phyloP scores from a whole-genome alignment of 2,797 vertebrate genomes.

The Periparus ater region DNA sequence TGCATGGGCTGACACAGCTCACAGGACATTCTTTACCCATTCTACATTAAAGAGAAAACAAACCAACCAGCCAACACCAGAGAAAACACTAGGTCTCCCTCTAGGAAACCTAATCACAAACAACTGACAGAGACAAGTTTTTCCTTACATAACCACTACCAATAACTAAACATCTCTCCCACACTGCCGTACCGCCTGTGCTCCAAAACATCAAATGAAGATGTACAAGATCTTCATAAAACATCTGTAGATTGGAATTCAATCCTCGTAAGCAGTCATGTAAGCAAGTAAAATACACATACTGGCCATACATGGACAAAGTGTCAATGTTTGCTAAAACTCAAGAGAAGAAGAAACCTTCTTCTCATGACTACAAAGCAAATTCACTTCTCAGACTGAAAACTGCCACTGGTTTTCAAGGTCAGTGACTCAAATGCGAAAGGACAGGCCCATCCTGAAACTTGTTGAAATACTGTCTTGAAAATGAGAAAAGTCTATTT shows the following conservation, averaged over 20 bases:
- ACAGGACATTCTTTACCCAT: background rate
- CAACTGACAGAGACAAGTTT: background rate
- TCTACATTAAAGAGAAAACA: background rate
- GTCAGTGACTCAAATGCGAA: background rate
- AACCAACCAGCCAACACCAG: background rate
- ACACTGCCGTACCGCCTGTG: background rate
- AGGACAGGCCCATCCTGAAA: background rate
- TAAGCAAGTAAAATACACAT: background rate
- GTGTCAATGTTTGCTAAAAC: background rate
- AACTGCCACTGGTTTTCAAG: background rate
- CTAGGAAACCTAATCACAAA: background rate
- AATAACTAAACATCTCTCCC: background rate
- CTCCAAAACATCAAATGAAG: background rate
- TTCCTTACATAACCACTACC: background rate
- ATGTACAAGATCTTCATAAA: background rate
- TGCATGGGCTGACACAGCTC: background rate
- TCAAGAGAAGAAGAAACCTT: background rate
- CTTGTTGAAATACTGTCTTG: background rate
- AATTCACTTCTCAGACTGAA: background rate
- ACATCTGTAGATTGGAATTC: background rate
- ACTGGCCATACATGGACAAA: background rate
- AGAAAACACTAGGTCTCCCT: background rate
- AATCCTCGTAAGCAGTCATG: background rate
- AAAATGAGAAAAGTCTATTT: background rate
- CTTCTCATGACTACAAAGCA: background rate